Base-by-base conservation (phyloP, 2,113 vertebrate genomes). In the Charadrius vociferus region DNA sequence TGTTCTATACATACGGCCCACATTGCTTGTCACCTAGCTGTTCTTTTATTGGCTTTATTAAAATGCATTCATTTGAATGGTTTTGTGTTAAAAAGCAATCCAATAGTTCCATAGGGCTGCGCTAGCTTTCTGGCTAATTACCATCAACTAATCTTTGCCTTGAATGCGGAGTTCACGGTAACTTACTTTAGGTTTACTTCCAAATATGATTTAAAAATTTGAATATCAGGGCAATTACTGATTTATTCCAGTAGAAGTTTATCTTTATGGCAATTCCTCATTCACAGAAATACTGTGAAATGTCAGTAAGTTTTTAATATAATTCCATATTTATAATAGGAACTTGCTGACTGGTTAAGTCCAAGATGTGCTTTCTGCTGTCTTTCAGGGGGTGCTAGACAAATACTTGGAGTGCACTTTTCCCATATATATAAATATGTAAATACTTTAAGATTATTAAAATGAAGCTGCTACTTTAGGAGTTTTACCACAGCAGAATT, bases 321-420 rank as follows among this genome's bases (percentile, higher is more conserved):
- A 91, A 79, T 87, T 87, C 87, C 3, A 0, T 2, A 53, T 91
- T 90, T 77, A 49, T 80, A 65, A 26, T 72, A 58, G 2, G 75
- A 94, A 82, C 23, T 80, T 77, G 66, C 81, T 93, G 87, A 94
- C 84, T 88, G 58, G 19, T 80, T 91, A 93, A 95, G 93, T 90
- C 85, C 58, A 37, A 45, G 58, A 81, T 80, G 24, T 3, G 6
- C 68, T 81, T 94, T 85, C n/a, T 0, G 6, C 61, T 88, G 45
- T 74, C 79, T 92, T 81, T 68, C 53, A 43, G 52, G 41, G 49
- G 14, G 11, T 81, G 23, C 52, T 94, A 82, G 68, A 90, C 73
- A 92, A 81, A 92, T 91, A 81, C 34, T 79, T 84, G 3, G 86
- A 88, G 30, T 91, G 27, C 30, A 21, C 21, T 92, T 95, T 80